Evolutionary conservation across 2,113 vertebrate genomes (phyloP).

Genomic region (Paedocypris sp.): DNA sequence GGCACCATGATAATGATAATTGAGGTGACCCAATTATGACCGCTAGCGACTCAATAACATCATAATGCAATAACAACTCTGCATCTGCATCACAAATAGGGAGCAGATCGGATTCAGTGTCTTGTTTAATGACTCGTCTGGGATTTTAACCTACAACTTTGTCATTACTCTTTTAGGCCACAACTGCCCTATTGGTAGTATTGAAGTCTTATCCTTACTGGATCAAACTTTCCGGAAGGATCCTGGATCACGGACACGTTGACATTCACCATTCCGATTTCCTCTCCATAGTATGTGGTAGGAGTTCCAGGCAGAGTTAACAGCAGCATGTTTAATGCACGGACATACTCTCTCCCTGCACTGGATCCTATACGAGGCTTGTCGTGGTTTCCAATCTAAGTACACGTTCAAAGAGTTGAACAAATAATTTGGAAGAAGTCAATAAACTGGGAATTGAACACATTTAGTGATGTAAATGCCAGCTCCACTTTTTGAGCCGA

Average conservation of each 20-base stretch:
- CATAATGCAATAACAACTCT: too few species aligned
- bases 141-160: too few species aligned
- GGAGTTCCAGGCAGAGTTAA: constrained; percentile 90
- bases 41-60: too few species aligned
- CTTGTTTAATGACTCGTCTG: too few species aligned
- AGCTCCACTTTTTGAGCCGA: neutral
- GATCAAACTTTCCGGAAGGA: constrained; percentile 56
- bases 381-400: constrained; percentile 77
- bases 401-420: neutral
- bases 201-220: constrained; percentile 44
- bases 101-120: too few species aligned
- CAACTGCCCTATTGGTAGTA: too few species aligned
- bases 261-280: constrained; percentile 87
- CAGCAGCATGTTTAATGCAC: constrained; percentile 83
- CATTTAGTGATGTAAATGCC: neutral
- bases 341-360: constrained; percentile 61
- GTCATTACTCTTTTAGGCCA: too few species aligned
- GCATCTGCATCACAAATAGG: too few species aligned
- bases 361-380: constrained; percentile 69
- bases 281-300: constrained; percentile 91
- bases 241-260: constrained; percentile 54
- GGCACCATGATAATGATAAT: too few species aligned
- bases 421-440: too few species aligned
- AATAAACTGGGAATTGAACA: too few species aligned
- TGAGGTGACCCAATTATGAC: too few species aligned